A percentile compares a stretch with the other conserved stretches of the same genome.
Evolutionary conservation across 2,797 vertebrate genomes (phyloP).

Genomic region (Sebastes vulpes): DNA sequence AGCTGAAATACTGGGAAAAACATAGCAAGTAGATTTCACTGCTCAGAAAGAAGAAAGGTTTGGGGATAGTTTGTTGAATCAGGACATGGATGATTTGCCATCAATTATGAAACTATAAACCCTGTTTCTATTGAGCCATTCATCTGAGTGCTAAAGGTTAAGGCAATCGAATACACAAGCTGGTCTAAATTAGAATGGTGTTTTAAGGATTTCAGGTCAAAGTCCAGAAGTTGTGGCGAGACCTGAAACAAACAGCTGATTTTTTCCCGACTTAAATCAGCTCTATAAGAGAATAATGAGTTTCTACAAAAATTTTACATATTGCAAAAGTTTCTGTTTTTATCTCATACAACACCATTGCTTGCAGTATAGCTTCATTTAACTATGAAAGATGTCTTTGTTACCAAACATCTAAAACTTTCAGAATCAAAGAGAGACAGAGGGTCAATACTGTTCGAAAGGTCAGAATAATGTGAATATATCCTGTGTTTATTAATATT

Average conservation of each 20-base stretch:
- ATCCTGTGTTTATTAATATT: not conserved
- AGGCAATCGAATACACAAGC: not conserved
- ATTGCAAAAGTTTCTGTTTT: not conserved
- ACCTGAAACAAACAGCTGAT: slow-evolving; percentile 1
- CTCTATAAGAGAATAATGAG: not conserved
- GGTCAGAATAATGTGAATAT: not conserved
- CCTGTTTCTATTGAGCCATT: not conserved
- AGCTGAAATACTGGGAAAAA: not conserved
- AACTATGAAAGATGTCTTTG: not conserved
- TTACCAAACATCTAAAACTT: not conserved
- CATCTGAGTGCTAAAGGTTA: not conserved
- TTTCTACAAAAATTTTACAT: not conserved
- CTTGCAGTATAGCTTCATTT: not conserved
- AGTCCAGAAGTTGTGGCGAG: not conserved
- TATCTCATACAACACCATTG: not conserved
- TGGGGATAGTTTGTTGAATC: not conserved
- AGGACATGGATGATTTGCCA: not conserved
- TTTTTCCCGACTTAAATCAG: not conserved
- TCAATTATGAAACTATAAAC: not conserved
- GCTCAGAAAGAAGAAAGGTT: not conserved
- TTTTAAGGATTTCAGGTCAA: not conserved
- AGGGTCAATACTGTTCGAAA: not conserved
- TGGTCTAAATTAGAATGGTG: not conserved
- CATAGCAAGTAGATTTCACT: not conserved
- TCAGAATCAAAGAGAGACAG: not conserved